Evolutionary conservation across 2,888 invertebrate genomes (phyloP), one percentile per base, ranked within the genome.

Genomic region (Leptinotarsa haldemani): DNA sequence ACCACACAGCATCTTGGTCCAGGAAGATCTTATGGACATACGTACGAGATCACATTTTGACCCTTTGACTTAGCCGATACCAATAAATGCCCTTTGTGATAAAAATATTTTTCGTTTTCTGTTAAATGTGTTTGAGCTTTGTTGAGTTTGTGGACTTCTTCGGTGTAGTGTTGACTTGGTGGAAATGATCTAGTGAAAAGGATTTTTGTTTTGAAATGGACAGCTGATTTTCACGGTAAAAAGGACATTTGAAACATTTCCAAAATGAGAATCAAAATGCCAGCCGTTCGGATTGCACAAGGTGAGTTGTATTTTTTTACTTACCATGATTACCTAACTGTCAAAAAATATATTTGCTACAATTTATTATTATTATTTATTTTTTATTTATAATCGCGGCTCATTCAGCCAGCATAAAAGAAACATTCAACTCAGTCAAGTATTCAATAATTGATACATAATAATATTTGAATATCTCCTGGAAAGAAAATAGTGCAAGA

Each of bases 201-300:
- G 30, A 73, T 70, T 71, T 76, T 77, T 75, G 74, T 58, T 70
- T 58, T 40, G 58, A 69, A 63, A 74, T 78, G 78, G 78, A 81
- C 79, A 76, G 65, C 61, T 69, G 74, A 65, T 74, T 70, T 56
- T 20, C 64, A 47, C 40, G 71, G 64, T 66, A 30, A 68, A 67
- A 65, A 66, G 69, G 69, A 76, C 72, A 76, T 65, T 71, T 63
- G 65, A 65, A 79, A 78, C 73, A 76, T 77, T 82, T 85, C 80
- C 94, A 96, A 93, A 92, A 96, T 96, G 96, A 94, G 96, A 95
- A 96, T 96, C 92, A 96, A 96, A 93, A 96, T 96, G 96, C 96
- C 96, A 90, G 96, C 96, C 89, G 95, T 96, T 91, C 94, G 96
- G 91, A 96, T 96, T 92, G 95, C 96, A 91, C 96, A 96, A 95